A percentile compares a stretch with the other conserved stretches of the same genome.
These are phyloP conservation scores for Acipenser ruthenus DNA, from an alignment of 2,797 vertebrate species.

Conservation along the genomic window DNA sequence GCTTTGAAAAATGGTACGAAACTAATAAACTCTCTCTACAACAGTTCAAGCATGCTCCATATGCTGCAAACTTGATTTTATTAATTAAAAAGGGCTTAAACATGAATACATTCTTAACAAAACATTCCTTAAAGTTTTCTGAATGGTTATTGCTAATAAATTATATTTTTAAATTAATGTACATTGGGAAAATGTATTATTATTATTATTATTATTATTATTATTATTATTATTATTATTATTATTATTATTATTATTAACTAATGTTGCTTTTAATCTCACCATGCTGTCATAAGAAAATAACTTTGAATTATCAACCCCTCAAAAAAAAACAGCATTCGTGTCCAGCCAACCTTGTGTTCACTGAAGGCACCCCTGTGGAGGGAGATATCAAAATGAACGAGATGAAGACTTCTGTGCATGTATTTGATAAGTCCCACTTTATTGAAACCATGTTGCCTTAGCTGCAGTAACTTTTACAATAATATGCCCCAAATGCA, in stretches of 20 bases:
- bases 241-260: slow-evolving; percentile 1
- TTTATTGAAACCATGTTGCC: too few relatives aligned
- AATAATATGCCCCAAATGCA: too few relatives aligned
- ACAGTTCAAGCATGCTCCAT: too few relatives aligned
- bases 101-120: neutral
- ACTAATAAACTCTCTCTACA: too few relatives aligned
- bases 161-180: neutral
- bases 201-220: neutral
- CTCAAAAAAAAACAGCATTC: neutral
- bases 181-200: neutral
- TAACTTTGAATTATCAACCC: neutral
- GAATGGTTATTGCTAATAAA: neutral
- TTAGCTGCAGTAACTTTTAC: too few relatives aligned
- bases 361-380: neutral
- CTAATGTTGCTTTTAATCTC: neutral
- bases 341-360: neutral
- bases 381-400: slow-evolving; percentile 2
- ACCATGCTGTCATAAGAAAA: neutral
- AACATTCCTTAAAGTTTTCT: neutral
- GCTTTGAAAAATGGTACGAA: too few relatives aligned
- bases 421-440: too few relatives aligned
- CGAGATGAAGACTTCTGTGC: neutral
- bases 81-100: neutral
- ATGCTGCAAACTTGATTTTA: neutral
- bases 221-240: slow-evolving; percentile 9